phyloP scores from a whole-genome alignment of 1,140 invertebrate genomes.

The Anoplolepis gracilipes region DNA sequence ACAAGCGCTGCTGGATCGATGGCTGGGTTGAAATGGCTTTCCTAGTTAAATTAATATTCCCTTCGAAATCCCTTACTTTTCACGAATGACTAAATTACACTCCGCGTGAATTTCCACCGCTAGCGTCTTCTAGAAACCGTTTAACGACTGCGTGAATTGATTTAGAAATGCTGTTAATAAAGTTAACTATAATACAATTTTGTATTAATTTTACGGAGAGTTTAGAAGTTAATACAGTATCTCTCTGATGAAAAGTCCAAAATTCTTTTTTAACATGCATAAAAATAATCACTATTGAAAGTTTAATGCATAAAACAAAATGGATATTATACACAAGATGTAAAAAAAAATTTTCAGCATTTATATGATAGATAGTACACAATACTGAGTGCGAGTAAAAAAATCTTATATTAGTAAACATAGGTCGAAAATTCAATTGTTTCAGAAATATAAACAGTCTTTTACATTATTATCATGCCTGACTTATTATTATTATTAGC shows the following conservation, averaged over 20 bases:
- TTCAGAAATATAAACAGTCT: too few relatives aligned
- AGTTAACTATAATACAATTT: background rate
- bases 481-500: too few relatives aligned
- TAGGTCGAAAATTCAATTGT: too few relatives aligned
- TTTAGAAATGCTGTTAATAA: background rate
- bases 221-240: background rate
- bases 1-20: conserved; percentile 46
- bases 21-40: conserved; percentile 23
- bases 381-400: too few relatives aligned
- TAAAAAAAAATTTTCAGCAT: too few relatives aligned
- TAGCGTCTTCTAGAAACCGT: background rate
- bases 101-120: background rate
- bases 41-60: conserved; percentile 50
- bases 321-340: too few relatives aligned
- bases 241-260: background rate
- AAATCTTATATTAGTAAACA: too few relatives aligned
- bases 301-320: background rate
- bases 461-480: too few relatives aligned
- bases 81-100: conserved; percentile 27
- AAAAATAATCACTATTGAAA: background rate
- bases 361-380: too few relatives aligned
- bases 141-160: background rate
- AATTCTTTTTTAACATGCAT: background rate
- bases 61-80: conserved; percentile 37
- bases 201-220: background rate